These are phyloP conservation scores for Poeciliopsis turneri DNA, from an alignment of 2,797 vertebrate species.

Conservation along the genomic window DNA sequence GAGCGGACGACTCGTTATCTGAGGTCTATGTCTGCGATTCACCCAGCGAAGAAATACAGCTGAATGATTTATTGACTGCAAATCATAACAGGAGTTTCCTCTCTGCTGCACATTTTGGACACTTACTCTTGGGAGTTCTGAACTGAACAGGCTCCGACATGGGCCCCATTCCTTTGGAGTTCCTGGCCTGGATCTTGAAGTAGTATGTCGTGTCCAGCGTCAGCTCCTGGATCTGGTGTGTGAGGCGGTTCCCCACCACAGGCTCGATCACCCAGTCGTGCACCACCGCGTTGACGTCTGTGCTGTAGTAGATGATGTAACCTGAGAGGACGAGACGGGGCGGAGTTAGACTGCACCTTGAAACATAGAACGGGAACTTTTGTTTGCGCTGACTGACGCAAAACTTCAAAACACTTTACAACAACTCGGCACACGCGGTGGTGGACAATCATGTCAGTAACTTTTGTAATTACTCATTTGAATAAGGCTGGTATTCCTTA, in stretches of 20 bases:
- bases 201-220: constrained; percentile 97
- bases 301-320: constrained; percentile 99
- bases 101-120: background rate
- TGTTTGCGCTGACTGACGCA: background rate
- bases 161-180: constrained; percentile 99
- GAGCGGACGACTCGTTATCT: background rate
- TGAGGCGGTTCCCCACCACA: constrained; percentile 94
- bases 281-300: constrained; percentile 94
- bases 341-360: background rate
- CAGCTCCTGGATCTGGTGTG: constrained; percentile 97
- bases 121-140: constrained; percentile 94
- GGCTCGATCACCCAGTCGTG: constrained; percentile 99
- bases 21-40: background rate
- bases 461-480: background rate
- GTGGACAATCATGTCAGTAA: background rate
- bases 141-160: constrained; percentile 98
- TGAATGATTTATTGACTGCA: background rate
- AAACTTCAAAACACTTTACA: background rate
- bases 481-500: background rate
- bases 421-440: background rate
- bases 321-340: constrained; percentile 73
- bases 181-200: constrained; percentile 98
- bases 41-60: background rate
- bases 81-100: background rate
- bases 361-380: background rate